Base-by-base conservation (phyloP, 2,113 vertebrate species). In the Cheirogaleus medius region DNA sequence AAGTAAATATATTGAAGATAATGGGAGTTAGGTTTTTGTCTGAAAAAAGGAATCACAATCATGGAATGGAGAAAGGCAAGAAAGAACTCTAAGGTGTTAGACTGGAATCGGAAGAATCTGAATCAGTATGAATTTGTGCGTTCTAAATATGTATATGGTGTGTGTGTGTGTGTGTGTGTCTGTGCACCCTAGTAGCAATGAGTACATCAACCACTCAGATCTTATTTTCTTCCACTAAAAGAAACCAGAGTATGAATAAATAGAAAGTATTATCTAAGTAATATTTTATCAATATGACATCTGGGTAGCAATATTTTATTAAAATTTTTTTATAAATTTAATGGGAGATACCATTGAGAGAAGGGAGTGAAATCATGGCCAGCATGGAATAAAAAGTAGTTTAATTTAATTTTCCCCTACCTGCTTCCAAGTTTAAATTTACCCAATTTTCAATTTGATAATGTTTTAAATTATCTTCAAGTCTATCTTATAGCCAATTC, bases 31-130 rank as follows among this genome's bases (percentile, higher is more conserved):
- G 47, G 11, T 74, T 93, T 95, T 52, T 49, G 37, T 58, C 17
- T 92, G 32, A 95, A 68, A 96, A 94, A 92, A 73, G 44, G 44
- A 97, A 89, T 93, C 81, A 82, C 4, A 84, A 85, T 90, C 42
- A 58, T 58, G 60, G 32, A 88, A 58, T 77, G 21, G 44, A 14
- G 12, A 80, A 76, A 54, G 15, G 18, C 17, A 52, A 78, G 90
- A 93, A 89, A 63, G 49, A 88, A 94, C 17, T 27, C 37, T 84
- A 32, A 93, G 44, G 52, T 37, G 14, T 82, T 97, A 34, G 8
- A 71, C 8, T 68, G 74, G 29, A 87, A 80, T 68, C 17, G 74
- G 39, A 93, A 88, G 66, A 77, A 68, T 68, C n/a, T n/a, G n/a
- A n/a, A n/a, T n/a, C n/a, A 64, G 7, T 74, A 39, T 88, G 64